These are phyloP conservation scores for Gobius niger DNA, from an alignment of 2,113 vertebrate genomes.

Conservation along the genomic window DNA sequence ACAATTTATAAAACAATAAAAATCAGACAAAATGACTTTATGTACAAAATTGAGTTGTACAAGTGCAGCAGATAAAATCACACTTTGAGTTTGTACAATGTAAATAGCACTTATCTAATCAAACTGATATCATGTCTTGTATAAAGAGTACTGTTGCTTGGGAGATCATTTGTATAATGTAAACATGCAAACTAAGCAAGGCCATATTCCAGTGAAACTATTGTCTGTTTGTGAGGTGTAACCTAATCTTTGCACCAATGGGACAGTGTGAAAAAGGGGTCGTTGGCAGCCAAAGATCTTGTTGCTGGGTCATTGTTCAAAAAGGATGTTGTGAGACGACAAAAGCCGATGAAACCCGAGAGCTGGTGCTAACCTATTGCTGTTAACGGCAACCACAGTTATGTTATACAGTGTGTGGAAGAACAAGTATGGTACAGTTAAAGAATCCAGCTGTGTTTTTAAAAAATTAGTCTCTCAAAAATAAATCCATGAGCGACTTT, in stretches of 20 bases:
- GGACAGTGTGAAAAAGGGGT: conserved; percentile 13
- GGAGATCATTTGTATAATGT: conserved; percentile 6
- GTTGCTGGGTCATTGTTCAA: conserved; percentile 15
- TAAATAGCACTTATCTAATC: too few species aligned
- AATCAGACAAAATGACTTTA: not conserved
- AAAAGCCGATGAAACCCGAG: conserved; percentile 47
- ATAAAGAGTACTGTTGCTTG: not conserved
- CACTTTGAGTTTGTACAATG: not conserved
- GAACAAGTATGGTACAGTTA: too few species aligned
- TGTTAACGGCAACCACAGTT: conserved; percentile 17
- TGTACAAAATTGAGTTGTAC: conserved; percentile 1
- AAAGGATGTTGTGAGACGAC: conserved; percentile 5
- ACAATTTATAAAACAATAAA: not conserved
- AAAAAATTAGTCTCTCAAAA: not conserved
- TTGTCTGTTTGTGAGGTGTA: conserved; percentile 13
- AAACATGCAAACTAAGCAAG: conserved; percentile 20
- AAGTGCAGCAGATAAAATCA: not conserved
- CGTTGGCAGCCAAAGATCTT: conserved; percentile 15
- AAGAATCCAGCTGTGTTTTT: not conserved
- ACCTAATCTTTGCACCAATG: conserved; percentile 13
- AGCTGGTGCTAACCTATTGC: conserved; percentile 22
- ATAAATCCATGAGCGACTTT: not conserved
- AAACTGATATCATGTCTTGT: conserved; percentile 7
- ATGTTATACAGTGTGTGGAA: too few species aligned
- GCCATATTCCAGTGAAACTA: conserved; percentile 6